Evolutionary conservation across 1,140 invertebrate species (phyloP).

Genomic region (Eciton burchellii): DNA sequence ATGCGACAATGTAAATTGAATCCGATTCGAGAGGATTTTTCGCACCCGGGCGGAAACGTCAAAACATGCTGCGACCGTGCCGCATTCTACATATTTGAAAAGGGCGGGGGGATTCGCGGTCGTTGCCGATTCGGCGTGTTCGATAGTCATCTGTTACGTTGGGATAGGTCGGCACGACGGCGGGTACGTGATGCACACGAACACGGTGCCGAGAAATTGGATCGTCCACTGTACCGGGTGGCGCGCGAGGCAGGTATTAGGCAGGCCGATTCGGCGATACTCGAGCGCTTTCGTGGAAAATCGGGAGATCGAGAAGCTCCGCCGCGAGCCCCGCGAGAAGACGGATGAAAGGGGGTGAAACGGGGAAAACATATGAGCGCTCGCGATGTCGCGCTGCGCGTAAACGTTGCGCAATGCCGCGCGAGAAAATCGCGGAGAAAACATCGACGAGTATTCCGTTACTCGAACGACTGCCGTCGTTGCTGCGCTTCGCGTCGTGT

Average conservation of each 20-base stretch:
- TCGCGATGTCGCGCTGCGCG: constrained; percentile 31
- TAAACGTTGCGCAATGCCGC: constrained; percentile 66
- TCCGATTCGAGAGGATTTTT: not conserved
- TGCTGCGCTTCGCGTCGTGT: constrained; percentile 59
- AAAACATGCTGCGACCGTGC: not conserved
- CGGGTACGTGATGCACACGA: constrained; percentile 65
- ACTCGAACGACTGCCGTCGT: constrained; percentile 65
- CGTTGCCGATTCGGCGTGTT: constrained; percentile 71
- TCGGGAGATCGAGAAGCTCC: no score
- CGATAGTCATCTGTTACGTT: constrained; percentile 79
- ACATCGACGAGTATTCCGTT: constrained; percentile 73
- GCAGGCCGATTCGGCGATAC: not conserved
- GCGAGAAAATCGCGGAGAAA: constrained; percentile 69
- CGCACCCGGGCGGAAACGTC: not conserved
- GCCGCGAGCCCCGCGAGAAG: no score
- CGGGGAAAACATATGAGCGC: constrained; percentile 22
- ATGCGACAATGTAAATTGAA: not conserved
- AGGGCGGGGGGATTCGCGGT: no score
- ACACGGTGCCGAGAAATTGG: constrained; percentile 74
- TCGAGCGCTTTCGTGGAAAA: no score
- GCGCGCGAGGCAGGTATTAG: constrained; percentile 41
- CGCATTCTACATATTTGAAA: constrained; percentile 35
- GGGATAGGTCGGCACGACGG: constrained; percentile 76
- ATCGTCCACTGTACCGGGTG: constrained; percentile 78
- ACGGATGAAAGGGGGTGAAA: constrained; percentile 11